Evolutionary conservation across 2,888 invertebrate genomes (phyloP).

Genomic region (Agrochola litura): DNA sequence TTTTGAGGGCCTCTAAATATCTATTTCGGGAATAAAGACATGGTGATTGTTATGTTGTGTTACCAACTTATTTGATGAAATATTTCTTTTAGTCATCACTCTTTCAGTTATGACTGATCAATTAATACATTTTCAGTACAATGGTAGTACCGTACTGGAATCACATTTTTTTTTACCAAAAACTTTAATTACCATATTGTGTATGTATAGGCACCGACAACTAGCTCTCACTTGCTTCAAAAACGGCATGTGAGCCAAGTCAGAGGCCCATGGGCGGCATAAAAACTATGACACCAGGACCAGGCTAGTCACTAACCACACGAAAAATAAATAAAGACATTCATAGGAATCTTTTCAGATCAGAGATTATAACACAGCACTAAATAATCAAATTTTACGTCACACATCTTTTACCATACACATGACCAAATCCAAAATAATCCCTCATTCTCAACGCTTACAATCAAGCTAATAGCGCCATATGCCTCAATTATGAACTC

Average conservation of each 20-base stretch:
- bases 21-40: neutral
- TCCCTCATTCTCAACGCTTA: constrained; percentile 25
- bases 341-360: neutral
- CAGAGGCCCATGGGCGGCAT: no score
- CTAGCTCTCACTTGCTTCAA: no score
- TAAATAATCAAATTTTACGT: neutral
- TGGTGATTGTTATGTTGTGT: neutral
- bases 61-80: neutral
- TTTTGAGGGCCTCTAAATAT: neutral
- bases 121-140: neutral
- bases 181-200: neutral
- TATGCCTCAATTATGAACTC: constrained; percentile 63
- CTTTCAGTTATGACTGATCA: neutral
- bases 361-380: neutral
- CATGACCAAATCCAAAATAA: constrained; percentile 16
- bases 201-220: no score
- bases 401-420: neutral
- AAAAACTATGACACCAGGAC: no score
- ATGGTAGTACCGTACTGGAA: neutral
- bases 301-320: no score
- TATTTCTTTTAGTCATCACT: neutral
- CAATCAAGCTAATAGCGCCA: constrained; percentile 55
- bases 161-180: neutral
- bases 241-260: no score
- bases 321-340: neutral